These are phyloP conservation scores for Euwallacea similis DNA, from an alignment of 1,140 invertebrate genomes.

Conservation along the genomic window DNA sequence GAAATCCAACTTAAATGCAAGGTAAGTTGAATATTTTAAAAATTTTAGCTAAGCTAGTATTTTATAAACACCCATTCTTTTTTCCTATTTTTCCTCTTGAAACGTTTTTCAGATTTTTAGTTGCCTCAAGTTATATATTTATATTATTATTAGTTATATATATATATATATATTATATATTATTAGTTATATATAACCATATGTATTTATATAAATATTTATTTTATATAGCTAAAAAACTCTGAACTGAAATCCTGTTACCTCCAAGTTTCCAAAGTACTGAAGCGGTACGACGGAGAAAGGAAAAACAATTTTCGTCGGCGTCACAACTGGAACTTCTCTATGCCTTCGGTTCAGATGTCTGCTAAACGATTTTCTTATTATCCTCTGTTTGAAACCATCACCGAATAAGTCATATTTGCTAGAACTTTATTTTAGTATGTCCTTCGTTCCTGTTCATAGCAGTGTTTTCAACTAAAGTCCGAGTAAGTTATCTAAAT, in stretches of 20 bases:
- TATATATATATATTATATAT: no score
- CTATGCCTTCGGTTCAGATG: conserved; percentile 22
- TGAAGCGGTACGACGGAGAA: conserved; percentile 36
- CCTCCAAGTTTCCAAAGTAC: conserved; percentile 29
- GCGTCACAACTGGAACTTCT: conserved; percentile 36
- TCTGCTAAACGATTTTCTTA: conserved; percentile 26
- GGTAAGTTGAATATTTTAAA: conserved; percentile 19
- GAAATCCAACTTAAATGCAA: conserved; percentile 41
- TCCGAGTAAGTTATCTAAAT: no score
- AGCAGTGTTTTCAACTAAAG: no score
- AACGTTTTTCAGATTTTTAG: no score
- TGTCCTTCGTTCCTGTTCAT: no score
- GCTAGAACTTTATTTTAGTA: no score
- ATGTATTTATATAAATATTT: conserved; percentile 12
- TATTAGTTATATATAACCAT: no score
- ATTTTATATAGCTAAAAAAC: conserved; percentile 36
- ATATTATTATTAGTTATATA: no score
- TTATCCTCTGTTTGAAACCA: conserved; percentile 35
- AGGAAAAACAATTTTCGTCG: conserved; percentile 26
- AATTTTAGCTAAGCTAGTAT: background rate
- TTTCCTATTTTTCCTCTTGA: no score
- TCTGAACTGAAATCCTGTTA: conserved; percentile 35
- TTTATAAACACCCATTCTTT: background rate
- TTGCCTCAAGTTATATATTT: no score
- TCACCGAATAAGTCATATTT: conserved; percentile 26